These are phyloP conservation scores for Drosophila sucinea DNA, from an alignment of 1,140 invertebrate species.

Conservation along the genomic window DNA sequence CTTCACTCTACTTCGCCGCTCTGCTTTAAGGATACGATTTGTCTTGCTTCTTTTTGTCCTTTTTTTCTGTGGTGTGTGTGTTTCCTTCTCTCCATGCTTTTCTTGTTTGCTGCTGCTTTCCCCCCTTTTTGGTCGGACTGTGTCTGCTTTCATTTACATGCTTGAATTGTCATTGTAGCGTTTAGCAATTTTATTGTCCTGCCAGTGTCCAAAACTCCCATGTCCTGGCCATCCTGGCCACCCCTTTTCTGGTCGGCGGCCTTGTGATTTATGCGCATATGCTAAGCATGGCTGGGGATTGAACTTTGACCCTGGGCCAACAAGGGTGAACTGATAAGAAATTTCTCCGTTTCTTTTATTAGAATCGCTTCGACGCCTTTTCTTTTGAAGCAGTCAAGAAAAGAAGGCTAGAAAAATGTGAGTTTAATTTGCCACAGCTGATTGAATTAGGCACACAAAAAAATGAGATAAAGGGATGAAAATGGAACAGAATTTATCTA, in stretches of 20 bases:
- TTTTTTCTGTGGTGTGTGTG: conserved; percentile 7
- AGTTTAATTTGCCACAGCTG: conserved; percentile 77
- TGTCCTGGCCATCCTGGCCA: conserved; percentile 7
- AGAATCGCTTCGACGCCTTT: conserved; percentile 57
- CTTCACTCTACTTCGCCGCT: conserved; percentile 28
- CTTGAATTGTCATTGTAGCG: conserved; percentile 81
- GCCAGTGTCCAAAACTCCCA: not conserved
- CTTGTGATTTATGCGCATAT: conserved; percentile 79
- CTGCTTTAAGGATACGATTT: conserved; percentile 29
- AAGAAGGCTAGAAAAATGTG: conserved; percentile 53
- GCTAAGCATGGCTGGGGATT: conserved; percentile 48
- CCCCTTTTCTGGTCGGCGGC: conserved; percentile 31
- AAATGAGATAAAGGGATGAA: conserved; percentile 24
- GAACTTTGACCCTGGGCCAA: conserved; percentile 63
- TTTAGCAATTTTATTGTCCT: conserved; percentile 80
- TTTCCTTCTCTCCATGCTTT: not conserved
- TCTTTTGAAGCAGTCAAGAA: not conserved
- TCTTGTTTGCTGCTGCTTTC: conserved; percentile 20
- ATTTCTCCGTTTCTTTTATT: conserved; percentile 49
- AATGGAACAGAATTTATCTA: not conserved
- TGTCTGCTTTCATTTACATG: conserved; percentile 80
- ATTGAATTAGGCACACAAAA: conserved; percentile 72
- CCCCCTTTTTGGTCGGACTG: conserved; percentile 28
- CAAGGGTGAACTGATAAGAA: conserved; percentile 49
- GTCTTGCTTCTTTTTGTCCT: conserved; percentile 12